Evolutionary conservation across 1,140 invertebrate species (phyloP).

Genomic region (Hycleus phaleratus): DNA sequence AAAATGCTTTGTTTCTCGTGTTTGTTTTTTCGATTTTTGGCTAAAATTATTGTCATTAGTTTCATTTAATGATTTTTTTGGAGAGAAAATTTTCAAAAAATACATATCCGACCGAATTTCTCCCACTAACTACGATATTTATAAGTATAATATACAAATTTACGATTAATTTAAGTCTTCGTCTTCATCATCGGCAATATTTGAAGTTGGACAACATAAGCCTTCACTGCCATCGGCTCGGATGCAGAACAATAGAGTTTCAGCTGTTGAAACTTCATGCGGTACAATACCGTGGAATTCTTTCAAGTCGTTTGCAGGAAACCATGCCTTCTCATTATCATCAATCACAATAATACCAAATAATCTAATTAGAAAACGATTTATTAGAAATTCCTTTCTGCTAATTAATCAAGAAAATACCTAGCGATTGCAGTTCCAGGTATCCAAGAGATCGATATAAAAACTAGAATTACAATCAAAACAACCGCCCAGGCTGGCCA

Average conservation of each 20-base stretch:
- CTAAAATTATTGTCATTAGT: background rate
- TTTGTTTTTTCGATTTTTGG: background rate
- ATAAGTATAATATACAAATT: background rate
- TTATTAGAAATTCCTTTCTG: background rate
- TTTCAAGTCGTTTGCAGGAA: slow-evolving; percentile 77
- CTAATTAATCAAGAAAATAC: slow-evolving; percentile 40
- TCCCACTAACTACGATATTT: background rate
- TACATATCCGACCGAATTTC: too few relatives aligned
- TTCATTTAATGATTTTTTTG: background rate
- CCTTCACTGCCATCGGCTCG: slow-evolving; percentile 73
- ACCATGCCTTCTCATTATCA: slow-evolving; percentile 88
- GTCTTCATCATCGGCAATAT: slow-evolving; percentile 56
- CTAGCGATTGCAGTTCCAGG: slow-evolving; percentile 73
- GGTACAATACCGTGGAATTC: slow-evolving; percentile 81
- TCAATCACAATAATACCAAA: slow-evolving; percentile 73
- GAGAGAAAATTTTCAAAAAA: too few relatives aligned
- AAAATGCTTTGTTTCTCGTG: too few relatives aligned
- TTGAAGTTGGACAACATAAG: slow-evolving; percentile 68
- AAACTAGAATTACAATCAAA: slow-evolving; percentile 66
- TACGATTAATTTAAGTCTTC: slow-evolving; percentile 35
- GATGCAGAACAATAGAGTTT: slow-evolving; percentile 77
- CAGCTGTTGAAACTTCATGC: slow-evolving; percentile 69
- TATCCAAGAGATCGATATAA: slow-evolving; percentile 81
- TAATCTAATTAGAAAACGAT: slow-evolving; percentile 45
- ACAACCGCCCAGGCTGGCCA: slow-evolving; percentile 76